Conservation (phyloP, 2,797 vertebrate species). For the Tolypeutes matacus region DNA sequence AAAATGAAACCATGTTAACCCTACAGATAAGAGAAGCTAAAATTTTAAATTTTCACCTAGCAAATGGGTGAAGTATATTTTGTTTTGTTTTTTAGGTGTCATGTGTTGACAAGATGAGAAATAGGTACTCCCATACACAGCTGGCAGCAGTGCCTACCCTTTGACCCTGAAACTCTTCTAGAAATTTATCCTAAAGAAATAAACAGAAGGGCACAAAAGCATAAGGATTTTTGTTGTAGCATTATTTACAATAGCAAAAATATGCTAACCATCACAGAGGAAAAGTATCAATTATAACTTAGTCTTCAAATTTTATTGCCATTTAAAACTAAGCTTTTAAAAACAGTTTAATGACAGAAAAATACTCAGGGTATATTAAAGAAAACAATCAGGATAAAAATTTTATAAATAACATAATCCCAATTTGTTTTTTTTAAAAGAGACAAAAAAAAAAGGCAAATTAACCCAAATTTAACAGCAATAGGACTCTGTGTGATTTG, state of each 20-base stretch:
- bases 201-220: not conserved
- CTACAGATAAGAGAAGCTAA: not conserved
- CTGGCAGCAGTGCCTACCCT: rapidly evolving
- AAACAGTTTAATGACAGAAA: not conserved
- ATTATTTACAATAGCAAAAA: rapidly evolving
- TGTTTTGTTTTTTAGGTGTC: not conserved
- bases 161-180: not conserved
- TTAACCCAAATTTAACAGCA: not conserved
- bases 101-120: rapidly evolving
- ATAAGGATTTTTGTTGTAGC: not conserved
- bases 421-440: not conserved
- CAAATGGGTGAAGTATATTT: not conserved
- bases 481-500: not conserved
- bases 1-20: not conserved
- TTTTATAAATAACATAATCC: rapidly evolving
- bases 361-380: not conserved
- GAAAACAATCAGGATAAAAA: not conserved
- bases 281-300: rapidly evolving
- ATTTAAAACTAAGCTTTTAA: not conserved
- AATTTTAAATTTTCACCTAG: not conserved
- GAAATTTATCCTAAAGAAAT: not conserved
- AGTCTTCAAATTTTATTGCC: rapidly evolving
- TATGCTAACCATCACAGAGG: rapidly evolving
- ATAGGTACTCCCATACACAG: rapidly evolving
- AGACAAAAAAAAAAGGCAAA: not conserved